A percentile compares a stretch with the other conserved stretches of the same genome.
These are phyloP conservation scores for Bombus pascuorum DNA, from an alignment of 1,140 invertebrate genomes.

Conservation along the genomic window DNA sequence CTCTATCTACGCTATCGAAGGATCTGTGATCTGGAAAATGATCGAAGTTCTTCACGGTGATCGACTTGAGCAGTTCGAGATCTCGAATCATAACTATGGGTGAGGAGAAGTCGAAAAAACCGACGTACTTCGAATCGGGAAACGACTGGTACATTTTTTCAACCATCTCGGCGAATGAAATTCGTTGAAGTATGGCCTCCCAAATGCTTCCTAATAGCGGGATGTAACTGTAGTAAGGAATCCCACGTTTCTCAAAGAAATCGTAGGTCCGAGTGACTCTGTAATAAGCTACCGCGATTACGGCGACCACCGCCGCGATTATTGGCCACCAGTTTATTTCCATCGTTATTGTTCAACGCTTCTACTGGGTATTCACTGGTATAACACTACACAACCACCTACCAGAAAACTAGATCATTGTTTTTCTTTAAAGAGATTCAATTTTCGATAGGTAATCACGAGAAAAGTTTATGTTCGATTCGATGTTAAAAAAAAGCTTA, in stretches of 20 bases:
- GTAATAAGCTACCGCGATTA: constrained; percentile 14
- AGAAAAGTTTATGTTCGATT: neutral
- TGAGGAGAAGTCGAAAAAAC: constrained; percentile 53
- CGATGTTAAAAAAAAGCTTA: neutral
- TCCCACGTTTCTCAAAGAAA: constrained; percentile 27
- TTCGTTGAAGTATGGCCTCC: neutral
- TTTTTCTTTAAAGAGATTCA: neutral
- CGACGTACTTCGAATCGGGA: constrained; percentile 66
- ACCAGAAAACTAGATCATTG: neutral
- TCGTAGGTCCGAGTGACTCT: neutral
- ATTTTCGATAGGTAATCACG: neutral
- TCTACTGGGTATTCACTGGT: neutral
- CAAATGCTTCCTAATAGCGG: constrained; percentile 38
- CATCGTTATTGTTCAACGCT: neutral
- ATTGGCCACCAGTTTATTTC: constrained; percentile 8
- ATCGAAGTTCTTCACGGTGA: constrained; percentile 74
- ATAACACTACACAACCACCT: neutral
- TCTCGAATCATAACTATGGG: constrained; percentile 76
- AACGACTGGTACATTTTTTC: constrained; percentile 32
- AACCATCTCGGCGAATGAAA: neutral
- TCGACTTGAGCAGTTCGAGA: constrained; percentile 72
- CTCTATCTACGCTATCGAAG: constrained; percentile 60
- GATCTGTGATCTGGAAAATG: constrained; percentile 75
- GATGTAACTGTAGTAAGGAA: neutral
- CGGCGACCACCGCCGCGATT: neutral